These are phyloP conservation scores for Uria lomvia DNA, from an alignment of 2,113 vertebrate species.

Conservation along the genomic window DNA sequence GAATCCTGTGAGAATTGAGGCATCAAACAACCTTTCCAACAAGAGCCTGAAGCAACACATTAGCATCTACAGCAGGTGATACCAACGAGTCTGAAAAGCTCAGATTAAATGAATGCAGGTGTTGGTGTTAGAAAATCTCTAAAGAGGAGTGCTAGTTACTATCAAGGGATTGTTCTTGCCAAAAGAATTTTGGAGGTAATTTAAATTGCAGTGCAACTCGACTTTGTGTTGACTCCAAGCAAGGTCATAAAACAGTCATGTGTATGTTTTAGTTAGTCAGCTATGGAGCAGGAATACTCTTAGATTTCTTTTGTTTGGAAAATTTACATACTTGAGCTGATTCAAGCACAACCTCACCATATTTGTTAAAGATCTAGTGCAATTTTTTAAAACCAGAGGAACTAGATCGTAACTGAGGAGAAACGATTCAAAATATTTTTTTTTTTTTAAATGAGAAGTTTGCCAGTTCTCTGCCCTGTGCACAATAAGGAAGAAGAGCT, in stretches of 20 bases:
- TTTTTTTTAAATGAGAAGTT: background rate
- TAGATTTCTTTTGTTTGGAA: background rate
- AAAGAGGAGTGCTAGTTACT: background rate
- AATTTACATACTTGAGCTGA: background rate
- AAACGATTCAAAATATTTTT: background rate
- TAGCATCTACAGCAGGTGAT: slow-evolving; percentile 3
- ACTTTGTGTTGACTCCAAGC: background rate
- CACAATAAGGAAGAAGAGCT: background rate
- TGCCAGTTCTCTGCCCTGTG: background rate
- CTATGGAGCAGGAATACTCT: background rate
- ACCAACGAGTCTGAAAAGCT: slow-evolving; percentile 11
- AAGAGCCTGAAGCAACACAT: background rate
- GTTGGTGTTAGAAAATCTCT: slow-evolving; percentile 20
- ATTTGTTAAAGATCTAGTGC: background rate
- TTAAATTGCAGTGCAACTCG: background rate
- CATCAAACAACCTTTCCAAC: background rate
- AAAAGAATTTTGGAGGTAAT: background rate
- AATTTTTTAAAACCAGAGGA: background rate
- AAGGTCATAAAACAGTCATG: background rate
- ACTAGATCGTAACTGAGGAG: background rate
- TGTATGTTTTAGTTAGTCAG: background rate
- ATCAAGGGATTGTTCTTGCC: background rate
- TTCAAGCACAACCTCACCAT: background rate
- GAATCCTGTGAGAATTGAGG: background rate
- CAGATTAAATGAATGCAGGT: slow-evolving; percentile 25